These are phyloP conservation scores for Folsomia manolachei DNA, from an alignment of 2,888 invertebrate species.

Conservation along the genomic window DNA sequence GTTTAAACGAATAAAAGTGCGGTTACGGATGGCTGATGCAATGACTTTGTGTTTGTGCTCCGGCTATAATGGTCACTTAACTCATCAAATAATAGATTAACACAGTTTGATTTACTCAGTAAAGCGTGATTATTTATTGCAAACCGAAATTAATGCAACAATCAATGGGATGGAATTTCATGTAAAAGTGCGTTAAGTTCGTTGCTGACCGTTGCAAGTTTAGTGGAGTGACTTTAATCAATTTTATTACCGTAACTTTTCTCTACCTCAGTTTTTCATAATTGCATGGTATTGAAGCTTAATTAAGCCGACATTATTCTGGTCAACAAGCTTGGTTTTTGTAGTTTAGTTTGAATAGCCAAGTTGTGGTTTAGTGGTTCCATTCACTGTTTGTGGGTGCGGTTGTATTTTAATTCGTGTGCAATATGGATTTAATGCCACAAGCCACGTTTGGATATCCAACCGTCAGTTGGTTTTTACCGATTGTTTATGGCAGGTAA, in stretches of 20 bases:
- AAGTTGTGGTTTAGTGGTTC: neutral
- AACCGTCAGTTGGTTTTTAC: constrained; percentile 43
- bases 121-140: neutral
- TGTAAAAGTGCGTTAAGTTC: too few species aligned
- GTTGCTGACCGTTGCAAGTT: too few species aligned
- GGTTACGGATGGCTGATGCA: constrained; percentile 9
- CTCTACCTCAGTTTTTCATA: neutral
- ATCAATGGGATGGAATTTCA: neutral
- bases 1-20: constrained; percentile 12
- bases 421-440: constrained; percentile 27
- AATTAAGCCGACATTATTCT: neutral
- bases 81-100: constrained; percentile 1
- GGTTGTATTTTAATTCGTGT: neutral
- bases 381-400: neutral
- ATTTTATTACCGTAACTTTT: neutral
- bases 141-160: neutral
- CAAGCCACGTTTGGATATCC: constrained; percentile 27
- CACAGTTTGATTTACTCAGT: neutral
- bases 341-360: neutral
- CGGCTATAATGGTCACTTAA: neutral
- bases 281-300: neutral
- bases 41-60: neutral
- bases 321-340: neutral
- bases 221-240: neutral
- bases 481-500: constrained; percentile 47